A percentile compares a stretch with the other conserved stretches of the same genome.
Conservation (phyloP, 1,140 invertebrate species). For the Drosophila tani region DNA sequence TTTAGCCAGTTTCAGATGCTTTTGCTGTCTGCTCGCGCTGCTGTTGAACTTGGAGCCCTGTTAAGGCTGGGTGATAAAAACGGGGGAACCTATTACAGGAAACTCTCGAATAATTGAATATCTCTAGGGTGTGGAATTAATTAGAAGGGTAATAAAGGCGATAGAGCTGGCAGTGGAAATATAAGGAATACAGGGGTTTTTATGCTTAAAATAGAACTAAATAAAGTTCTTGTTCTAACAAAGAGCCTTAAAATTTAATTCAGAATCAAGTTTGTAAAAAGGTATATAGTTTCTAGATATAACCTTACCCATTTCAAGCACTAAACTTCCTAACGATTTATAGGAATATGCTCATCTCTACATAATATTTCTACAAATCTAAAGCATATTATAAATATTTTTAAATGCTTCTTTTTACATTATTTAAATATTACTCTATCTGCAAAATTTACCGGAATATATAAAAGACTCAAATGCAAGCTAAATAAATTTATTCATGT, state of each 20-base stretch:
- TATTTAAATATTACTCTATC: neutral
- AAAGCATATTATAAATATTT: too few species aligned
- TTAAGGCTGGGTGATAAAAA: conserved; percentile 52
- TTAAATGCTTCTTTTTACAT: too few species aligned
- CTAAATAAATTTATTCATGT: neutral
- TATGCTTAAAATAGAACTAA: too few species aligned
- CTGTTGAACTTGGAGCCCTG: conserved; percentile 62
- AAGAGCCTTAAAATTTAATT: too few species aligned
- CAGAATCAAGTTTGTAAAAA: too few species aligned
- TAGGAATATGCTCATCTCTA: too few species aligned
- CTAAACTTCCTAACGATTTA: too few species aligned
- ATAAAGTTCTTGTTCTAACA: too few species aligned
- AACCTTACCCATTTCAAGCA: too few species aligned
- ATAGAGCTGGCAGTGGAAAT: neutral
- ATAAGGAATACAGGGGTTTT: neutral
- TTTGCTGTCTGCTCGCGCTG: conserved; percentile 26
- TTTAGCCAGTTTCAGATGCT: conserved; percentile 29
- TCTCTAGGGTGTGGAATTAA: neutral
- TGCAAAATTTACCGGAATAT: neutral
- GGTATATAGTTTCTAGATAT: too few species aligned
- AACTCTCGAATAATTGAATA: conserved; percentile 8
- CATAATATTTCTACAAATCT: too few species aligned
- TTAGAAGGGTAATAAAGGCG: neutral
- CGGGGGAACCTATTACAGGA: conserved; percentile 14
- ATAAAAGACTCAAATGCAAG: too few species aligned